Conservation (phyloP, 2,113 vertebrate species). For the Lepus europaeus region DNA sequence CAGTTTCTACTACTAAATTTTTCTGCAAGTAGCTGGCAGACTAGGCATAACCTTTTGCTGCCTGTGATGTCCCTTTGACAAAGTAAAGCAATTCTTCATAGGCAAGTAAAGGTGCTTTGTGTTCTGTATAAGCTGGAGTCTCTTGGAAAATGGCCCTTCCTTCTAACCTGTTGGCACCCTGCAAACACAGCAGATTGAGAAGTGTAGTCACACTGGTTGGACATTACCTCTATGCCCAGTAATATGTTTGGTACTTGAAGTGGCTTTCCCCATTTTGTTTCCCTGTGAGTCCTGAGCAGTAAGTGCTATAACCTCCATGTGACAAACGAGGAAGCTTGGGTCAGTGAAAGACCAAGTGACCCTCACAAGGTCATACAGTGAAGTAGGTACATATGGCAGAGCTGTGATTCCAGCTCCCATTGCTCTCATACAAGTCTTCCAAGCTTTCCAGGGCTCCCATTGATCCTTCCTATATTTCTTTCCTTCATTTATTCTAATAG, state of each 20-base stretch:
- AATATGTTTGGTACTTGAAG: background rate
- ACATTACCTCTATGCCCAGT: background rate
- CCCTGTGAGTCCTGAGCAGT: background rate
- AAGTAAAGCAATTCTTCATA: background rate
- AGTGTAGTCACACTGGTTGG: background rate
- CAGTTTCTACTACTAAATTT: conserved; percentile 63
- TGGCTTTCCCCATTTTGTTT: background rate
- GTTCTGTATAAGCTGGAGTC: background rate
- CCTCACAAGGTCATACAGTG: background rate
- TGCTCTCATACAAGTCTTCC: background rate
- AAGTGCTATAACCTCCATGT: background rate
- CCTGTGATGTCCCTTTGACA: conserved; percentile 42
- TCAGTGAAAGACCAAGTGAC: background rate
- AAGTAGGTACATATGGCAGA: background rate
- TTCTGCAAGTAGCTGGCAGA: conserved; percentile 53
- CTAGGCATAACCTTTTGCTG: conserved; percentile 34
- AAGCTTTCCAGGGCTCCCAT: background rate
- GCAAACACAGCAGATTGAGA: background rate
- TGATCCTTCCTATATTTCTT: background rate
- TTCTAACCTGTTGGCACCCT: background rate
- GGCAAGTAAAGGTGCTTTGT: background rate
- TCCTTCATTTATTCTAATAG: background rate
- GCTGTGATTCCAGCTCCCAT: background rate
- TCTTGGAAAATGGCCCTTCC: background rate
- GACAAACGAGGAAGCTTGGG: background rate